Percentiles rank a stretch among this genome's conserved stretches.
These are phyloP conservation scores for Hippocampus abdominalis DNA, from an alignment of 2,113 vertebrate species.

Conservation along the genomic window DNA sequence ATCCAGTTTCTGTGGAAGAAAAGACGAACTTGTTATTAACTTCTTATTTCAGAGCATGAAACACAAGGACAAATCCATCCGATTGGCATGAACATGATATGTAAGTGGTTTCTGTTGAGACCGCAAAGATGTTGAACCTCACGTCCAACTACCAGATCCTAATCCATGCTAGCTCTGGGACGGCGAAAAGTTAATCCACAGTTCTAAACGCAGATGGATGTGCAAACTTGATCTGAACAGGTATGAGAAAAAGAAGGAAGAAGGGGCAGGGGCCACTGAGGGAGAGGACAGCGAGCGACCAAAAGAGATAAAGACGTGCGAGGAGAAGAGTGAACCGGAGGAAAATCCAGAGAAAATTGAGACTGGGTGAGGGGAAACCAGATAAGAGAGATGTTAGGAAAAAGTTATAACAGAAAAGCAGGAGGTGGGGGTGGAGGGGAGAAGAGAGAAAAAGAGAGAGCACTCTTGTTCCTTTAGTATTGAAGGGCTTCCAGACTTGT, in stretches of 20 bases:
- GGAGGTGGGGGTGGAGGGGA: conserved; percentile 30
- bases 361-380: conserved; percentile 54
- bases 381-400: conserved; percentile 69
- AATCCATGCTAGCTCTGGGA: conserved; percentile 20
- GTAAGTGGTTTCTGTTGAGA: conserved; percentile 17
- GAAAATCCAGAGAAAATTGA: conserved; percentile 55
- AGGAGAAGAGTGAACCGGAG: conserved; percentile 43
- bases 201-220: conserved; percentile 31
- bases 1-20: conserved; percentile 39
- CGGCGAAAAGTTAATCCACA: conserved; percentile 19
- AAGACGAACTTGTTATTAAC: conserved; percentile 18
- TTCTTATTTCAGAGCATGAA: conserved; percentile 26
- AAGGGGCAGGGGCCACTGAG: too few species aligned
- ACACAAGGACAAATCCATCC: conserved; percentile 14
- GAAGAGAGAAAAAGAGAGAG: conserved; percentile 58
- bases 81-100: conserved; percentile 19
- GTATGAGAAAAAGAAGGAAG: conserved; percentile 41
- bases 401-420: conserved; percentile 61
- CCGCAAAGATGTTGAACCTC: conserved; percentile 43
- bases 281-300: conserved; percentile 27
- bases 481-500: conserved; percentile 76
- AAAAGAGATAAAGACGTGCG: conserved; percentile 47
- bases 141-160: conserved; percentile 32
- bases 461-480: conserved; percentile 72
- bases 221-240: conserved; percentile 40